Evolutionary conservation across 2,797 vertebrate genomes (phyloP), one percentile per base, ranked within the genome.

Genomic region (Hafferia zeledoni): DNA sequence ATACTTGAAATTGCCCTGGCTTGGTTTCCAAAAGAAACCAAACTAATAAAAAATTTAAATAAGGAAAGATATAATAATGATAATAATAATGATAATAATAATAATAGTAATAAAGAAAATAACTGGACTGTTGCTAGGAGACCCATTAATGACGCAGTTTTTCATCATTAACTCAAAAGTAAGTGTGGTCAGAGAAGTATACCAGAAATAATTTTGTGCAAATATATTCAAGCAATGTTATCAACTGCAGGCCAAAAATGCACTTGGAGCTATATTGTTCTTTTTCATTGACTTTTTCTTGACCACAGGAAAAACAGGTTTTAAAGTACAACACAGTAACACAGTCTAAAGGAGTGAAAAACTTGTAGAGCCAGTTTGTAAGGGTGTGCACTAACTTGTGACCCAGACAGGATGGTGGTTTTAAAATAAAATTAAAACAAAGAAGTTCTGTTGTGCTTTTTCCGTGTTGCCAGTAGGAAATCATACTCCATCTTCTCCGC

Each of bases 251-350:
- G 71, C 55, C 55, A 81, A 70, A 93, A 96, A 87, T 91, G 93
- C 89, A 83, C 89, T 71, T 85, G 89, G 69, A 93, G 65, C 65
- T 78, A 57, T 65, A 89, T 92, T 94, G 91, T 95, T 97, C 93
- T 96, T 93, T 92, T 88, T 87, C 83, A 87, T 60, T 93, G 95
- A 91, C 96, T 88, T 95, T 87, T 93, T 72, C 53, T 76, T 91
- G 96, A 92, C 96, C 92, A 78, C 94, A 96, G 94, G 94, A 95
- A 97, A 96, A 97, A 96, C 96, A 95, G 96, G 95, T 96, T 97
- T 95, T 86, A 80, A 92, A 94, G 91, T 52, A 75, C 53, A 71
- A 63, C 89, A 77, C 22, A 93, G 89, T 53, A 82, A 86, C 70
- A 39, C 28, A 64, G 80, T 90, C 52, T 63, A 44, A 70, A 83